Base-by-base conservation (phyloP, 2,113 vertebrate species). In the Agelaius phoeniceus region DNA sequence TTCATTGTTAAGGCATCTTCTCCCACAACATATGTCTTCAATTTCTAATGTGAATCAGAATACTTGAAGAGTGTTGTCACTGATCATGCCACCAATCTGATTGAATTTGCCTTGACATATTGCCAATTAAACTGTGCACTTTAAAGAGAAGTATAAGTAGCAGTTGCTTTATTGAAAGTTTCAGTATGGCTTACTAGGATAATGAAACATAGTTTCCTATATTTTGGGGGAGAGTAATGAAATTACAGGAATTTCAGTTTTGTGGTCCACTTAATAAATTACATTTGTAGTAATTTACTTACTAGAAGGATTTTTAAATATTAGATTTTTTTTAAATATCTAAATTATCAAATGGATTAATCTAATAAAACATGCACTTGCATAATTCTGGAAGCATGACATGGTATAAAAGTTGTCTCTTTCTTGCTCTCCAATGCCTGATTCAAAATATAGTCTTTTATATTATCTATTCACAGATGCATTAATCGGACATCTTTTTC, bases 1-100 rank as follows among this genome's bases (percentile, higher is more conserved):
- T 97, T 96, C 68, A 87, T 85, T 94, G 85, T 80, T 82, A 89
- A 90, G 51, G 27, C 72, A 89, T 91, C 77, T 95, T 92, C 48
- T 95, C 74, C 77, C 28, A 54, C 44, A 94, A 77, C 57, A 76
- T 95, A 95, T 93, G 84, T 86, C 85, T 95, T 91, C 65, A 84
- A 44, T 95, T 93, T 92, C 52, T 84, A 27, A 84, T 79, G 55
- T 58, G 72, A 93, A 85, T 74, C 58, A 77, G 74, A 82, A 78
- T 81, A 88, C n/a, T 94, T 90, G 51, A 93, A 82, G 74, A 86
- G 75, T 44, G 13, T 84, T 93, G 63, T 68, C 67, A 93, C 44
- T 2, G 3, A 78, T 48, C 61, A 31, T 81, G n/a, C 39, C 62
- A 93, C 46, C 13, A 87, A 78, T 44, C 37, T 89, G 51, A 88